Percentiles rank a stretch among this genome's conserved stretches.
phyloP scores from a whole-genome alignment of 2,113 vertebrate species.

The Arothron firmamentum region DNA sequence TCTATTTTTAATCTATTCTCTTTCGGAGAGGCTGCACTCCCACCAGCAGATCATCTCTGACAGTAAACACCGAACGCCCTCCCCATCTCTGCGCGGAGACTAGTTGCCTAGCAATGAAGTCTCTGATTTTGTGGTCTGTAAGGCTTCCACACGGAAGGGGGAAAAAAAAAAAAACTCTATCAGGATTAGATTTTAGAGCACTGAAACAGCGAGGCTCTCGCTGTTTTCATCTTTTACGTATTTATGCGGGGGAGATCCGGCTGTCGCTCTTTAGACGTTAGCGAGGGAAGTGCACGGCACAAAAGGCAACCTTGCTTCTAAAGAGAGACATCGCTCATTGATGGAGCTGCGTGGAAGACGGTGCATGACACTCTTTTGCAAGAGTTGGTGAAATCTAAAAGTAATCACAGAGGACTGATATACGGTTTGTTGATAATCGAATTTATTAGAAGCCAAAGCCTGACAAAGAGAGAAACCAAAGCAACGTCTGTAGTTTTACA shows the following conservation, averaged over 20 bases:
- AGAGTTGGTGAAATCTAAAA: conserved; percentile 45
- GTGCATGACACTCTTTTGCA: conserved; percentile 34
- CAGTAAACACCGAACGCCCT: conserved; percentile 61
- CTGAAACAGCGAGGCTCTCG: conserved; percentile 42
- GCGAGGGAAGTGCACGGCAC: conserved; percentile 7
- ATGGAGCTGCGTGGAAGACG: conserved; percentile 26
- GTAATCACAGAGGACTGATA: conserved; percentile 40
- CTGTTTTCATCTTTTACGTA: conserved; percentile 30
- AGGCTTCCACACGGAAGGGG: conserved; percentile 62
- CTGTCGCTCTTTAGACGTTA: conserved; percentile 31
- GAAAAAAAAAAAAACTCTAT: conserved; percentile 53
- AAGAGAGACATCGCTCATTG: conserved; percentile 19
- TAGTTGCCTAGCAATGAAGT: conserved; percentile 83
- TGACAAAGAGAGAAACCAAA: conserved; percentile 9
- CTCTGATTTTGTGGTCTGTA: conserved; percentile 74
- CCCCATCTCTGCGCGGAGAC: conserved; percentile 66
- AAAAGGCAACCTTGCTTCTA: conserved; percentile 23
- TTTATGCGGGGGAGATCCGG: conserved; percentile 27
- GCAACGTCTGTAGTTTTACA: conserved; percentile 8
- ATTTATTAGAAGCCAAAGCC: conserved; percentile 35
- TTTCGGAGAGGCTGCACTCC: conserved; percentile 61
- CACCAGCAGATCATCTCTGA: conserved; percentile 61
- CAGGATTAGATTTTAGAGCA: conserved; percentile 62
- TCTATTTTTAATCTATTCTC: conserved; percentile 54
- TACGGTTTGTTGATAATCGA: conserved; percentile 42